Conservation (phyloP, 2,888 invertebrate genomes). For the Plebejus melissa region DNA sequence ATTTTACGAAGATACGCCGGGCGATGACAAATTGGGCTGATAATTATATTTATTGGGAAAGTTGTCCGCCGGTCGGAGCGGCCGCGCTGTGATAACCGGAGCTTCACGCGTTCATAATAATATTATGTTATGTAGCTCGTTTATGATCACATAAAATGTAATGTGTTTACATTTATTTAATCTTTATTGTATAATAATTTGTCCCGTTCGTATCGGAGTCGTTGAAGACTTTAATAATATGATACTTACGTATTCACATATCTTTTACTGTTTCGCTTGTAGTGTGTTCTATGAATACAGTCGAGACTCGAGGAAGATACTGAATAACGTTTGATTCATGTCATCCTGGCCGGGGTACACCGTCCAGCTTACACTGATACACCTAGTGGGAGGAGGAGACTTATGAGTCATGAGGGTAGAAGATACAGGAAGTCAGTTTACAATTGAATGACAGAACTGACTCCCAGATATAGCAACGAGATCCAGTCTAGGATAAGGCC, state of each 20-base stretch:
- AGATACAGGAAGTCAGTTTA: not conserved
- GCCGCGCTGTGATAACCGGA: not conserved
- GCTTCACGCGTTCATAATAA: not conserved
- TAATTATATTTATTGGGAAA: not conserved
- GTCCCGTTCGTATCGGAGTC: not conserved
- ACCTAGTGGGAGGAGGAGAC: not conserved
- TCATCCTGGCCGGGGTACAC: not conserved
- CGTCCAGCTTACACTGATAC: not conserved
- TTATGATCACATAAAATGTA: constrained; percentile 13
- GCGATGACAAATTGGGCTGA: not conserved
- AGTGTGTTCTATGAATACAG: not conserved
- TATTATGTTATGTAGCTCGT: constrained; percentile 22
- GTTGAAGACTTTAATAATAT: not conserved
- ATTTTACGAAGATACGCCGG: not conserved
- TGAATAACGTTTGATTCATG: too few relatives aligned
- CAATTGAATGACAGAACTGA: not conserved
- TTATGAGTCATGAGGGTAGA: not conserved
- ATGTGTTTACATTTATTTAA: constrained; percentile 26
- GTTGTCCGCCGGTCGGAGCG: not conserved
- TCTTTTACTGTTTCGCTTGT: not conserved
- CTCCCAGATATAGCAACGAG: not conserved
- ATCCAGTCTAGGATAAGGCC: not conserved
- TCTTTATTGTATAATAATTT: constrained; percentile 8
- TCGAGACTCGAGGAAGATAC: too few relatives aligned
- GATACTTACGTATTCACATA: not conserved